Conservation (phyloP, 2,888 invertebrate genomes). For the Drosophila engyochracea region DNA sequence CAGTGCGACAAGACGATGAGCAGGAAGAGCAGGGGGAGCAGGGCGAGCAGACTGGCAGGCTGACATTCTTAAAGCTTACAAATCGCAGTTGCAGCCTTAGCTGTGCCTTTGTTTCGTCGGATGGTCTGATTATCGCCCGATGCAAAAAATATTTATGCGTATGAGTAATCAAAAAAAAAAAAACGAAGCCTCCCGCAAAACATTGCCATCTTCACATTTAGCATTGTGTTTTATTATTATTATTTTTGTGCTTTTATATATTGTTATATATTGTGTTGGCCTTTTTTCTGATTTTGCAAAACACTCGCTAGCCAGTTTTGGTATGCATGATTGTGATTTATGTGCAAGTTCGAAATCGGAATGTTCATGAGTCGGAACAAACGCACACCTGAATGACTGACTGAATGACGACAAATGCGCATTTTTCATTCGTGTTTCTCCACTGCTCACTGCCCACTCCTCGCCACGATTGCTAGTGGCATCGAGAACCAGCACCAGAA, state of each 20-base stretch:
- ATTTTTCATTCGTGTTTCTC: slow-evolving; percentile 17
- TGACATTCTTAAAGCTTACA: slow-evolving; percentile 28
- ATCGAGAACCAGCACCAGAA: not conserved
- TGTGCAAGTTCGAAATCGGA: slow-evolving; percentile 44
- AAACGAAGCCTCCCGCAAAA: slow-evolving; percentile 31
- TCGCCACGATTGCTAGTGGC: not conserved
- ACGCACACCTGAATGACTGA: slow-evolving; percentile 20
- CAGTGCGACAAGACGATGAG: slow-evolving; percentile 1
- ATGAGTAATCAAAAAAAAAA: slow-evolving; percentile 61
- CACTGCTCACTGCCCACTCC: not conserved
- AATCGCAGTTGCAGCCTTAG: slow-evolving; percentile 26
- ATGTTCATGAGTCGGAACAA: slow-evolving; percentile 36
- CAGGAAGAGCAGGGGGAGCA: not conserved
- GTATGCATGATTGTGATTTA: slow-evolving; percentile 61
- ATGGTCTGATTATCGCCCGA: slow-evolving; percentile 52
- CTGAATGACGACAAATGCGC: slow-evolving; percentile 42
- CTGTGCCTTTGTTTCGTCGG: slow-evolving; percentile 48
- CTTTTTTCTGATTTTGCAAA: slow-evolving; percentile 12
- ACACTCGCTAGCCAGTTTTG: slow-evolving; percentile 38
- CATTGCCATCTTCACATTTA: slow-evolving; percentile 37
- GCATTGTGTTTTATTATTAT: slow-evolving; percentile 32
- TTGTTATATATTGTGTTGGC: slow-evolving; percentile 23
- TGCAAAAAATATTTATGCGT: slow-evolving; percentile 69
- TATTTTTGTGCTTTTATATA: slow-evolving; percentile 17
- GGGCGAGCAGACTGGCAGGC: slow-evolving; percentile 29